Conservation (phyloP, 1,140 invertebrate genomes). For the Archivesica marissinica region DNA sequence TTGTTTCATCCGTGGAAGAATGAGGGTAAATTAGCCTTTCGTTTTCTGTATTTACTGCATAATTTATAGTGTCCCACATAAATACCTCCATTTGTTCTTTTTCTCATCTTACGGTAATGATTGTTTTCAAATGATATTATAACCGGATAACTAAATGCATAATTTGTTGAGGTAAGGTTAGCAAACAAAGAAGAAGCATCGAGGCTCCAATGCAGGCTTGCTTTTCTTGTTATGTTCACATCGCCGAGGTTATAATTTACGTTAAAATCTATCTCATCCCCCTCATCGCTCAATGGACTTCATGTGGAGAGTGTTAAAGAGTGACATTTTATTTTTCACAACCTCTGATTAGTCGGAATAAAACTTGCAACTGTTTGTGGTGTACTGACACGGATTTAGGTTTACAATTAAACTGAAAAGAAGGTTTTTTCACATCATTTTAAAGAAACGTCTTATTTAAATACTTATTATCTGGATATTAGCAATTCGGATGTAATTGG, state of each 20-base stretch:
- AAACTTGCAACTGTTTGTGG: neutral
- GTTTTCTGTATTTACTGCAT: conserved; percentile 12
- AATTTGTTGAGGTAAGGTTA: conserved; percentile 38
- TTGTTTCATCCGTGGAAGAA: conserved; percentile 5
- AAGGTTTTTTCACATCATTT: neutral
- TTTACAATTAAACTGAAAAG: neutral
- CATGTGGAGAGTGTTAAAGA: conserved; percentile 28
- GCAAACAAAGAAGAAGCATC: conserved; percentile 10
- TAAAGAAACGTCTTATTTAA: neutral
- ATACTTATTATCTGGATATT: neutral
- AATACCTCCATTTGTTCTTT: conserved; percentile 33
- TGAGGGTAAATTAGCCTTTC: neutral
- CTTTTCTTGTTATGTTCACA: neutral
- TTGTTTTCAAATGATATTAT: conserved; percentile 51
- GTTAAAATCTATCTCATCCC: conserved; percentile 32
- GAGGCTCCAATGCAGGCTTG: neutral
- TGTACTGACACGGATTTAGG: neutral
- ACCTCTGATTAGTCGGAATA: neutral
- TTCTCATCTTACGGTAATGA: conserved; percentile 21
- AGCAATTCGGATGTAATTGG: neutral
- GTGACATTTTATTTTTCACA: conserved; percentile 34
- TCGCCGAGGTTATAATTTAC: conserved; percentile 41
- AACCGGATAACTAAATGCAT: conserved; percentile 39
- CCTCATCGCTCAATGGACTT: conserved; percentile 6
- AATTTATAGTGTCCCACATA: conserved; percentile 22